A percentile compares a stretch with the other conserved stretches of the same genome.
Evolutionary conservation across 2,888 invertebrate species (phyloP).

Genomic region (Drosophila seclusa): DNA sequence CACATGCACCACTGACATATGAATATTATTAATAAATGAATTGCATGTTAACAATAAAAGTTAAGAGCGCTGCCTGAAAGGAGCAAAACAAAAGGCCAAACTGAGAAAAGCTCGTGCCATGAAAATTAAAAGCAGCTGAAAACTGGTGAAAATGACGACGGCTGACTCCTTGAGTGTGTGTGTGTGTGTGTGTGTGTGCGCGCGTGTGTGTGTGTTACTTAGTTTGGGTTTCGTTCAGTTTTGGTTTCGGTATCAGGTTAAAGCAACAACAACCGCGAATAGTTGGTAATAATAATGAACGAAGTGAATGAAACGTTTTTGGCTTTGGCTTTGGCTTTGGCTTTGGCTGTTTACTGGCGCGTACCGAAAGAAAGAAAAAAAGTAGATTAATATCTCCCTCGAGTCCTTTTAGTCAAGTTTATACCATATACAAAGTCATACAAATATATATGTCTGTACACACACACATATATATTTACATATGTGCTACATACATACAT

Average conservation of each 20-base stretch:
- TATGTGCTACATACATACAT: conserved; percentile 7
- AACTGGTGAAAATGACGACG: conserved; percentile 62
- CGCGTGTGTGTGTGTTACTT: conserved; percentile 16
- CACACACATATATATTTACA: conserved; percentile 13
- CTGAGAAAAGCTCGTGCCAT: conserved; percentile 55
- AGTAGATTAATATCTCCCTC: conserved; percentile 78
- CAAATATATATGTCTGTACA: conserved; percentile 12
- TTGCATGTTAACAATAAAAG: conserved; percentile 79
- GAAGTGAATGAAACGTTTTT: conserved; percentile 67
- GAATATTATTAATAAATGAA: conserved; percentile 77
- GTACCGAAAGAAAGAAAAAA: conserved; percentile 48
- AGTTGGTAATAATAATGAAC: conserved; percentile 78
- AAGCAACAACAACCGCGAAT: conserved; percentile 64
- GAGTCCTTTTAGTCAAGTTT: conserved; percentile 80
- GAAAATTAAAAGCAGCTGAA: conserved; percentile 72
- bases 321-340: conserved; percentile 45
- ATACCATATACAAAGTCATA: conserved; percentile 51
- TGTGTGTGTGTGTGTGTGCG: conserved; percentile 13
- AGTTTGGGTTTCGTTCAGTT: conserved; percentile 61
- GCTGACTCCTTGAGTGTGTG: not conserved
- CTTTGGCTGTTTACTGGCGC: conserved; percentile 54
- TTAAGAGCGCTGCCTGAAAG: conserved; percentile 60
- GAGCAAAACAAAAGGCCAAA: conserved; percentile 47
- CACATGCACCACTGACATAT: conserved; percentile 64
- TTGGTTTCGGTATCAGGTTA: conserved; percentile 73